phyloP scores from a whole-genome alignment of 2,888 invertebrate species.

The Unio pictorum region DNA sequence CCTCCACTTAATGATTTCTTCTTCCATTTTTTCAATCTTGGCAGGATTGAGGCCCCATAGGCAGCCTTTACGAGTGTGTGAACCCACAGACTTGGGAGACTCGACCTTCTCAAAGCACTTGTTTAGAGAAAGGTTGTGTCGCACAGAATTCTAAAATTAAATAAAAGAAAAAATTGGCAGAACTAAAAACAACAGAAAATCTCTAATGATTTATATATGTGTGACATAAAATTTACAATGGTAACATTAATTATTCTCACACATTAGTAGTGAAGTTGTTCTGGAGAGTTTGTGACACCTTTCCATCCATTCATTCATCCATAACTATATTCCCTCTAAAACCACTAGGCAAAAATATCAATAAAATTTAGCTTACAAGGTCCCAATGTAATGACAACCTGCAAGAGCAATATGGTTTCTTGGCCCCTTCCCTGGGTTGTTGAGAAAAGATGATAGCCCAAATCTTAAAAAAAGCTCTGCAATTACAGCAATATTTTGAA shows the following conservation, averaged over 20 bases:
- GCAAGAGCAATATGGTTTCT: no score
- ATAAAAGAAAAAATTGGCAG: constrained; percentile 4
- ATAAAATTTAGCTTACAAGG: no score
- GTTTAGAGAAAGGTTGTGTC: constrained; percentile 96
- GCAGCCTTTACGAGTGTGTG: constrained; percentile 76
- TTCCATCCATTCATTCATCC: no score
- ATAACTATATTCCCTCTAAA: no score
- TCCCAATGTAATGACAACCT: no score
- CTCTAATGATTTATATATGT: neutral
- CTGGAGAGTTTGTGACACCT: no score
- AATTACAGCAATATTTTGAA: no score
- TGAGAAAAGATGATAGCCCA: no score
- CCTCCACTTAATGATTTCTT: constrained; percentile 98
- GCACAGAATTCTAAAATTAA: constrained; percentile 84
- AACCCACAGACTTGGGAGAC: constrained; percentile 81
- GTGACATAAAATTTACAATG: neutral
- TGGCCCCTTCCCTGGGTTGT: no score
- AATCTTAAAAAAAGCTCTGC: no score
- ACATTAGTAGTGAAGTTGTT: no score
- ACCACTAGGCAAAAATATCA: no score
- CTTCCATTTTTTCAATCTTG: constrained; percentile 96
- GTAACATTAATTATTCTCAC: neutral
- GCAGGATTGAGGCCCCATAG: constrained; percentile 97
- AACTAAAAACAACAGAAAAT: neutral
- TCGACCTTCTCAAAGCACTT: constrained; percentile 99